These are phyloP conservation scores for Ctenopoma kingsleyae DNA, from an alignment of 2,797 vertebrate species.

Conservation along the genomic window DNA sequence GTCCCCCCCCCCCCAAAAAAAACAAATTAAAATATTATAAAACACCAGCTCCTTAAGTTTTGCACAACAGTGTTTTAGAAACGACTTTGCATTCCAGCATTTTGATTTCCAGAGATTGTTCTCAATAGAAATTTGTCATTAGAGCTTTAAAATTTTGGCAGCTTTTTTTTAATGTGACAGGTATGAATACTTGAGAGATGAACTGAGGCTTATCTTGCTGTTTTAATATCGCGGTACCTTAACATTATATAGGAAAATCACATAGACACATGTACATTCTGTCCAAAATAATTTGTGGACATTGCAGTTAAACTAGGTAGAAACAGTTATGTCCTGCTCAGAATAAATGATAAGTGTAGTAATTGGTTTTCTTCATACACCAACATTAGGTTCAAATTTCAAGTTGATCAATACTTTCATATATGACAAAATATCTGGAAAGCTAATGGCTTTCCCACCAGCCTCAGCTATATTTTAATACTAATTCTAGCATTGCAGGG, in stretches of 20 bases:
- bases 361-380: not conserved
- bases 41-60: too few species aligned
- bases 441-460: not conserved
- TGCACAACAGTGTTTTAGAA: too few species aligned
- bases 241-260: not conserved
- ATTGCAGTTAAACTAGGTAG: not conserved
- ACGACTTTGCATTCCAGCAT: not conserved
- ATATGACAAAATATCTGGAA: not conserved
- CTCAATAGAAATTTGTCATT: not conserved
- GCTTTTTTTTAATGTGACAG: not conserved
- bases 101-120: constrained; percentile 2
- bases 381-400: not conserved
- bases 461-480: not conserved
- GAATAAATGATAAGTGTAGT: not conserved
- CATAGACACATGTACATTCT: not conserved
- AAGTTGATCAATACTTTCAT: not conserved
- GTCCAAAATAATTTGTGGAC: not conserved
- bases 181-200: not conserved
- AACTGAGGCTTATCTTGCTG: not conserved
- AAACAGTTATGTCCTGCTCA: not conserved
- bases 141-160: not conserved
- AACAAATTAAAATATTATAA: too few species aligned
- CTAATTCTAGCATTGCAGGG: too few species aligned
- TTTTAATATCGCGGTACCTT: not conserved
- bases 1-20: too few species aligned